Base-by-base conservation (phyloP, 2,113 vertebrate genomes). In the Eulacestoma nigropectus region DNA sequence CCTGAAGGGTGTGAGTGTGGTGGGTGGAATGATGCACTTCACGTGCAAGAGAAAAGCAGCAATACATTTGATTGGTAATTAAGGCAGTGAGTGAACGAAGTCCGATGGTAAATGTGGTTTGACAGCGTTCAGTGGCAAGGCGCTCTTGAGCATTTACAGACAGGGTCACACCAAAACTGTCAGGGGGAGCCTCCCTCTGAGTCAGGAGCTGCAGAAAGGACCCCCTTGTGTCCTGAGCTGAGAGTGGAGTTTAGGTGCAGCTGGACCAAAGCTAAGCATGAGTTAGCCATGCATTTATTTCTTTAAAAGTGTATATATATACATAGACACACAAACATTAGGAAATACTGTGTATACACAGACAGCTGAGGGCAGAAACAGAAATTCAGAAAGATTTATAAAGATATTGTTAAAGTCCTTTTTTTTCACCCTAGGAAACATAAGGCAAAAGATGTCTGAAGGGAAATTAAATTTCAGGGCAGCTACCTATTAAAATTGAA, bases 401-500 rank as follows among this genome's bases (percentile, higher is more conserved):
- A 55, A 57, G 72, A 67, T 75, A 33, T 37, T 75, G 32, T 79
- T 91, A 11, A 87, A 84, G 78, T 77, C 49, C 57, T 76, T 73
- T 67, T 73, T 42, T 84, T 87, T 87, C 67, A 89, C 35, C 65
- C 8, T 32, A 41, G 63, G 60, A 95, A 81, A 84, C 68, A 59
- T 10, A 27, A 84, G 65, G 65, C 63, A 94, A 64, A 92, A 60
- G 46, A 81, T 69, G 74, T 84, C 83, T 15, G 4, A 90, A 84
- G 78, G 84, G 72, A 96, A 96, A 91, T 96, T 94, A 84, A 93
- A 90, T 96, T 93, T 74, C 60, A 92, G 60, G 65, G 60, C 87
- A 88, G 86, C 65, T 94, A 39, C 90, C 88, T 95, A 92, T 97
- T 96, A 95, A 96, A 95, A 75, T 7, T 47, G 69, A 78, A 92